Evolutionary conservation across 1,140 invertebrate genomes (phyloP), one percentile per base, ranked within the genome.

Genomic region (Campoletis sonorensis): DNA sequence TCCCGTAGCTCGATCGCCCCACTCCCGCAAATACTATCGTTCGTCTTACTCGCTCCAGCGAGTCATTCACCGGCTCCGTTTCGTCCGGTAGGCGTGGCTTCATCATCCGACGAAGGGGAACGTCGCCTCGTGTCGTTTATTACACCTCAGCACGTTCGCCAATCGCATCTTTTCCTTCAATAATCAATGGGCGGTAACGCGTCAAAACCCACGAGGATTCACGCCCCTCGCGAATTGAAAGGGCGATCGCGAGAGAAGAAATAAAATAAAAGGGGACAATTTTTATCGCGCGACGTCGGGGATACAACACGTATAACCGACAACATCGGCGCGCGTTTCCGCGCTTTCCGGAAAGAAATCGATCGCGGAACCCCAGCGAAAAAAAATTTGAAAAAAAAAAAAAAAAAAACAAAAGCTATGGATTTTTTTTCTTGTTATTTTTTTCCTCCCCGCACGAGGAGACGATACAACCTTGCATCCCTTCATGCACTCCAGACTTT

Each of bases 331-430:
- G 67, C 30, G 67, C 67, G 67, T 21, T 54, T 54, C n/a, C 27
- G 27, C 67, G 67, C 67, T 33, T 70, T 40, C 40, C 72, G 45
- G 72, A 75, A 75, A 75, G 51, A 75, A 40, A 75, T 75, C 72
- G 72, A 75, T 75, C 72, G 72, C 2, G n/a, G 72, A 4, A 45
- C 40, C 8, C 40, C 40, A 2, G 67, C 67, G 67, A 15, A 33
- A 30, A 70, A n/a, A n/a, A n/a, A n/a, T n/a, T n/a, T n/a, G n/a
- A n/a, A n/a, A n/a, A n/a, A n/a, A n/a, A 4, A 54, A 54, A n/a
- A 70, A 33, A 33, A 33, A 70, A 33, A 33, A 64, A 11, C 4
- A 26, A 64, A 27, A 4, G 1, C 21, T 64, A 2, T 8, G 61
- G 23, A 7, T 27, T 64, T 64, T 64, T 54, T 54, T 54, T 15